A percentile compares a stretch with the other conserved stretches of the same genome.
Evolutionary conservation across 2,888 invertebrate species (phyloP).

Genomic region (Dryomyza anilis): DNA sequence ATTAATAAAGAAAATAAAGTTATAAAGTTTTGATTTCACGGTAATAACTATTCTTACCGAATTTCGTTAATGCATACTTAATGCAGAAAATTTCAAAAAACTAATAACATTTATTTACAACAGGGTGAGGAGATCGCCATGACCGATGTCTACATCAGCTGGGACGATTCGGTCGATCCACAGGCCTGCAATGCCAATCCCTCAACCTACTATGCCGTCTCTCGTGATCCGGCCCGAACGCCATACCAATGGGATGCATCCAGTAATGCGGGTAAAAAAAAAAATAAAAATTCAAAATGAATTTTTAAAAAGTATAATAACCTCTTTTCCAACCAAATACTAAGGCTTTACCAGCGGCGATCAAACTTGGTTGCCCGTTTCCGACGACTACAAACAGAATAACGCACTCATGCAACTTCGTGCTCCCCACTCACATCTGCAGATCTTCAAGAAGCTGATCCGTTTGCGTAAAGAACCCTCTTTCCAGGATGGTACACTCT

Average conservation of each 20-base stretch:
- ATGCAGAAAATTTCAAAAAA: not conserved
- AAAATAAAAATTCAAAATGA: too few species aligned
- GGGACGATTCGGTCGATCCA: slow-evolving; percentile 65
- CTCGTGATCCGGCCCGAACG: slow-evolving; percentile 67
- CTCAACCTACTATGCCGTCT: slow-evolving; percentile 53
- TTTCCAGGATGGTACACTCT: slow-evolving; percentile 46
- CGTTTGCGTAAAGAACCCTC: slow-evolving; percentile 64
- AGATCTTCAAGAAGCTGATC: slow-evolving; percentile 68
- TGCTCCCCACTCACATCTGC: slow-evolving; percentile 66
- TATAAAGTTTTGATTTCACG: too few species aligned
- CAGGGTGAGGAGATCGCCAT: slow-evolving; percentile 76
- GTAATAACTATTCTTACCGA: too few species aligned
- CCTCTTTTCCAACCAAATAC: not conserved
- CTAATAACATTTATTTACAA: too few species aligned
- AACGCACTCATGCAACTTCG: slow-evolving; percentile 67
- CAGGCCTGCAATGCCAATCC: slow-evolving; percentile 64
- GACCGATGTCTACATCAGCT: slow-evolving; percentile 62
- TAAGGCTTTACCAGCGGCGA: slow-evolving; percentile 53
- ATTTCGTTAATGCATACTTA: too few species aligned
- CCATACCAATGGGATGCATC: slow-evolving; percentile 69
- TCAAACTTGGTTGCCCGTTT: slow-evolving; percentile 73
- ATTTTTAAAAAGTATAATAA: too few species aligned
- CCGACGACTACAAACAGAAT: slow-evolving; percentile 65
- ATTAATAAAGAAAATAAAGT: too few species aligned
- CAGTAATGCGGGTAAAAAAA: slow-evolving; percentile 53